Evolutionary conservation across 1,140 invertebrate genomes (phyloP).

Genomic region (Rhagoletis pomonella): DNA sequence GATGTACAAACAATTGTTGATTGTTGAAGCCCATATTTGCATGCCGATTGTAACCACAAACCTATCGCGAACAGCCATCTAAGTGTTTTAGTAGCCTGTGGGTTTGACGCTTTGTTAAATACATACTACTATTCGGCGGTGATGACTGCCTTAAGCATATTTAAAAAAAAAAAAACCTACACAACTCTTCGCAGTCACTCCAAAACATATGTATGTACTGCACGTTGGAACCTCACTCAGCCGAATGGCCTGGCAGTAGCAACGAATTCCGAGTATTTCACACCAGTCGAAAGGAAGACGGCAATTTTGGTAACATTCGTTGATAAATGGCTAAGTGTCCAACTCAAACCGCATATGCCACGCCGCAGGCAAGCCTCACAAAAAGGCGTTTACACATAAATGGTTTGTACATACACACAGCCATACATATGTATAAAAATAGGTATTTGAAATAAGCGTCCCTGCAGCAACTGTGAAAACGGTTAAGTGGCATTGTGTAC

Average conservation of each 20-base stretch:
- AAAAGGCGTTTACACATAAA: neutral
- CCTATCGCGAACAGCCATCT: too few relatives aligned
- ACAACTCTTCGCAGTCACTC: neutral
- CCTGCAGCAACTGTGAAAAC: neutral
- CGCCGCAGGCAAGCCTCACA: neutral
- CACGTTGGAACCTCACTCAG: neutral
- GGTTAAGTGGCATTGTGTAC: neutral
- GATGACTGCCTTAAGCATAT: neutral
- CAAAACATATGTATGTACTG: neutral
- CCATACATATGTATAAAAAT: neutral
- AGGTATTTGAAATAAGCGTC: neutral
- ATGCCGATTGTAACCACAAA: too few relatives aligned
- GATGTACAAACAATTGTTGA: too few relatives aligned
- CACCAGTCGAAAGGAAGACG: neutral
- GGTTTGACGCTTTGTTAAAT: neutral
- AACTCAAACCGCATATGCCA: neutral
- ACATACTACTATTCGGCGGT: neutral
- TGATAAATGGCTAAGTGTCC: slow-evolving; percentile 34
- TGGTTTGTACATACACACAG: neutral
- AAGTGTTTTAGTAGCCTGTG: too few relatives aligned
- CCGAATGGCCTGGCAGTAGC: neutral
- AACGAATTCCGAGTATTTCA: neutral
- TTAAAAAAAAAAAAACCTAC: neutral
- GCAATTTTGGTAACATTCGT: neutral
- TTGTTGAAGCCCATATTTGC: too few relatives aligned